Percentiles rank a stretch among this genome's conserved stretches.
Conservation (phyloP, 2,113 vertebrate species). For the Phylloscopus whistleri region DNA sequence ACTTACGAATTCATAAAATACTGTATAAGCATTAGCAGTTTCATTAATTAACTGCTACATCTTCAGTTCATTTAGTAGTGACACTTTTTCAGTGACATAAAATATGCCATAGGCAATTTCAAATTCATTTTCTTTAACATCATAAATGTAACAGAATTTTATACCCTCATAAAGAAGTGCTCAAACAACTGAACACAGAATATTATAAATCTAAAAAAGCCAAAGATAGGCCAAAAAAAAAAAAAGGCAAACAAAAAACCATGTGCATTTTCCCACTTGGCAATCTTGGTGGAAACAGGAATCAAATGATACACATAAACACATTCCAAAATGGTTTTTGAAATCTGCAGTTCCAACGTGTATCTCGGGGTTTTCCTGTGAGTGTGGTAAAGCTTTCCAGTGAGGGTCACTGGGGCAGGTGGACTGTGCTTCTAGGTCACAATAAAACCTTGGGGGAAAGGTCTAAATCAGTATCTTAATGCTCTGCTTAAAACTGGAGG, state of each 20-base stretch:
- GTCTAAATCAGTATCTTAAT: background rate
- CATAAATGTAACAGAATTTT: background rate
- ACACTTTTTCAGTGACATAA: background rate
- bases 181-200: background rate
- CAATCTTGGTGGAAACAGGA: background rate
- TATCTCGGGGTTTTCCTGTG: background rate
- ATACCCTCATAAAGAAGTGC: background rate
- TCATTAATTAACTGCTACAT: background rate
- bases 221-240: background rate
- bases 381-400: background rate
- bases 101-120: background rate
- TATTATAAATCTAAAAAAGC: background rate
- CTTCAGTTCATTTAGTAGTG: background rate
- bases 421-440: background rate
- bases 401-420: background rate
- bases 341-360: background rate
- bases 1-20: background rate
- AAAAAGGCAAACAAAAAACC: background rate
- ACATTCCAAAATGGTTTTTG: background rate
- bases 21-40: background rate
- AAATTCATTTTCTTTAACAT: background rate
- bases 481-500: background rate
- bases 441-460: background rate
- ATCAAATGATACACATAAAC: background rate
- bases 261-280: background rate